Percentiles rank a stretch among this genome's conserved stretches.
Evolutionary conservation across 2,888 invertebrate genomes (phyloP).

Genomic region (Agrenia bidenticulata): DNA sequence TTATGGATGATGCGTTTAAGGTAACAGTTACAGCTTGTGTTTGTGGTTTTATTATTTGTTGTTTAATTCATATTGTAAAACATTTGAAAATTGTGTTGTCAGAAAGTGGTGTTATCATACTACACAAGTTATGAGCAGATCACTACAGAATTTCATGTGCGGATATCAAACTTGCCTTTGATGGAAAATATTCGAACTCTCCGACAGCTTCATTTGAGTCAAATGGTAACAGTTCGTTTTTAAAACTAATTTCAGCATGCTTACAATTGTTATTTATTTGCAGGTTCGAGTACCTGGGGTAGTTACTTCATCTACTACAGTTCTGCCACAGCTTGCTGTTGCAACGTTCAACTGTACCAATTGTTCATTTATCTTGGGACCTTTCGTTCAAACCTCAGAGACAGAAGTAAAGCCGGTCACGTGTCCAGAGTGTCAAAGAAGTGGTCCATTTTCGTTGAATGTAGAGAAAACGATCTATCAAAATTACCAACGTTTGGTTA

Average conservation of each 20-base stretch:
- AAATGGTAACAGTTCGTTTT: slow-evolving; percentile 76
- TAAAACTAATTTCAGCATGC: too few species aligned
- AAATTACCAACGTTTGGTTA: slow-evolving; percentile 95
- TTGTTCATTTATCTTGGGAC: slow-evolving; percentile 92
- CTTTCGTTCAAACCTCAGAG: slow-evolving; percentile 91
- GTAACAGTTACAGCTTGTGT: slow-evolving; percentile 57
- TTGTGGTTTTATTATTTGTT: background rate
- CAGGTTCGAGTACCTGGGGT: slow-evolving; percentile 78
- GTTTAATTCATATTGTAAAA: too few species aligned
- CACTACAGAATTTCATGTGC: slow-evolving; percentile 87
- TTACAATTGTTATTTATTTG: background rate
- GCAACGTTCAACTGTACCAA: slow-evolving; percentile 97
- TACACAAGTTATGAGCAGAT: slow-evolving; percentile 96
- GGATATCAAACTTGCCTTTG: slow-evolving; percentile 91
- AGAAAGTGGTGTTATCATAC: slow-evolving; percentile 77
- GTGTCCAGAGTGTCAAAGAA: slow-evolving; percentile 95
- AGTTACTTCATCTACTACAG: slow-evolving; percentile 92
- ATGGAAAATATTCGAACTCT: slow-evolving; percentile 94
- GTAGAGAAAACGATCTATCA: slow-evolving; percentile 98
- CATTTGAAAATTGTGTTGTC: too few species aligned
- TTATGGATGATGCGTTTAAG: slow-evolving; percentile 93
- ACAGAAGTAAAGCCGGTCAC: slow-evolving; percentile 93
- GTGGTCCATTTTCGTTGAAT: slow-evolving; percentile 64
- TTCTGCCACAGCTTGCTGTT: slow-evolving; percentile 90
- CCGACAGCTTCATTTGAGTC: slow-evolving; percentile 74